Evolutionary conservation across 37 sponge, comb jelly and placozoan genomes (phyloP), one percentile per base, ranked within the genome.

Genomic region (Corticium candelabrum): DNA sequence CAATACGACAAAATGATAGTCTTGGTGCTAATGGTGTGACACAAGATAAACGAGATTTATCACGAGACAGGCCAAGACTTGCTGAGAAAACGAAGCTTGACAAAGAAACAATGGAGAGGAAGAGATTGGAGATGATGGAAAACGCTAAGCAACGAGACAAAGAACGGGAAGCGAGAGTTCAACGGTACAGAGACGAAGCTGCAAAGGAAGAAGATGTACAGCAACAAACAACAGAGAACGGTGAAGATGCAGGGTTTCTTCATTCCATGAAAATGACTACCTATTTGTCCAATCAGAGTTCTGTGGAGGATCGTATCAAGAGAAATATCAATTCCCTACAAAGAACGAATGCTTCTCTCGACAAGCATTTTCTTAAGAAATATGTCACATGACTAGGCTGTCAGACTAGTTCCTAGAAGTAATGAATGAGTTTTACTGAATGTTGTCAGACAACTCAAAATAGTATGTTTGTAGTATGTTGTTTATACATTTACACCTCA

Each of bases 261-360:
- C 0, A 38, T 50, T 50, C 38, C 34, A 2, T 33, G 36, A 71
- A 92, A 87, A 32, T 69, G 83, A 32, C 74, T 92, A 74, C 39
- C 79, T 21, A 87, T 89, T 0, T 76, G 88, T 50, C 88, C 90
- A 4, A 86, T 1, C 68, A 86, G 15, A 30, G 40, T 2, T 82
- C 87, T 1, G 67, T 91, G 11, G 84, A 76, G 21, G 92, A 91
- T 41, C 41, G 93, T 3, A 89, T 92, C 35, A 89, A 89, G 62
- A 74, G 93, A 39, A 86, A 86, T 79, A 89, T 84, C 39, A 34
- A 41, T 7, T 82, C 90, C 0, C 82, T 92, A 1, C 93, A 92
- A 37, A 77, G 93, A 68, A 92, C 93, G 68, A n/a, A 76, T 34
- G 82, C 87, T n/a, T 67, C 81, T 0, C 67, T 86, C n/a, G 78